Evolutionary conservation across 2,797 vertebrate species (phyloP), one percentile per base, ranked within the genome.

Genomic region (Echiichthys vipera): DNA sequence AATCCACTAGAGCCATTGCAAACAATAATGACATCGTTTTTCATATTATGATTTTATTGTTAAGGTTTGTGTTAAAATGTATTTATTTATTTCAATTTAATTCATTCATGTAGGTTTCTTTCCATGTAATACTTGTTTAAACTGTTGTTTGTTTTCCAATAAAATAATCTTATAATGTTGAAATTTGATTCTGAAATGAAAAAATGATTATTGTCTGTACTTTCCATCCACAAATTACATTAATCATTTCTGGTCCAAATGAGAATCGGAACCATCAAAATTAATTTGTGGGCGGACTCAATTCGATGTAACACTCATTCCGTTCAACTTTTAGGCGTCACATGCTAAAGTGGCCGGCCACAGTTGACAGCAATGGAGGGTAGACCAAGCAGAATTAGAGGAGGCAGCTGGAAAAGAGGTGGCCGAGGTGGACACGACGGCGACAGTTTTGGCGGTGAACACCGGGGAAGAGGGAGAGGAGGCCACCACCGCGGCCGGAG

Each of bases 401-500:
- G 93, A n/a, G 90, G 91, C 4, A 36, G 85, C 9, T 92, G 93
- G 91, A 94, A 1, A 74, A 80, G 85, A 85, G 85, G 90, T 1
- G 88, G 87, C 34, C 87, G 84, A 0, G 86, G 84, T 2, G 83
- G 79, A 20, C 55, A 62, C 43, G 87, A 91, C 43, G 8, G 62
- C n/a, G 89, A 82, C 24, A 55, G 63, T 22, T 61, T 42, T 11
- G 82, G 87, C 12, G 88, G 88, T n/a, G 94, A 93, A 7, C 77
- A 89, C 73, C 86, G 93, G 57, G 91, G 92, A 13, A 83, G 93
- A 68, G 93, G 93, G 29, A 89, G 94, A 63, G 92, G 94, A 85
- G 90, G 91, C 4, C 74, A 88, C 18, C 66, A 91, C 69, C 92
- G 94, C 2, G 89, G 94, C 42, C 89, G 93, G 20, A 88, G 90